Evolutionary conservation across 1,140 invertebrate species (phyloP).

Genomic region (Agrilus planipennis): DNA sequence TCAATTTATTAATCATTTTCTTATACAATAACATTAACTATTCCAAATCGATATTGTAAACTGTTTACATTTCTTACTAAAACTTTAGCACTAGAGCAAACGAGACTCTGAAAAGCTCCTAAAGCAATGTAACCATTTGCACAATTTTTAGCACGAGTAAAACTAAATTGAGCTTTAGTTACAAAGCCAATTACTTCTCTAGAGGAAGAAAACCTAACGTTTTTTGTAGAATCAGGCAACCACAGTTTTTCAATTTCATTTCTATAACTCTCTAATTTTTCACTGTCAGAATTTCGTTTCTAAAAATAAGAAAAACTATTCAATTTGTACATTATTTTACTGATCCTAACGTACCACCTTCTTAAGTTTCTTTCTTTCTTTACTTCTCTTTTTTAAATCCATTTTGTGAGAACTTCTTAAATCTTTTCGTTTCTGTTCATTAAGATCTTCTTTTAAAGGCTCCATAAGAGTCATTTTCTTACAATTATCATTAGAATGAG

Average conservation of each 20-base stretch:
- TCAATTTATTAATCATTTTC: too few relatives aligned
- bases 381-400: slow-evolving; percentile 44
- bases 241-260: slow-evolving; percentile 54
- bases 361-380: slow-evolving; percentile 41
- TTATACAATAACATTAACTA: slow-evolving; percentile 18
- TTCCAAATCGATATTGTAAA: slow-evolving; percentile 23
- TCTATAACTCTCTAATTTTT: slow-evolving; percentile 40
- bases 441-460: slow-evolving; percentile 43
- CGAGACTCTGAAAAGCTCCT: slow-evolving; percentile 34
- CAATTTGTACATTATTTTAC: slow-evolving; percentile 5
- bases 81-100: slow-evolving; percentile 12
- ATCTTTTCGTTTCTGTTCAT: slow-evolving; percentile 42
- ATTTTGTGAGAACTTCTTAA: slow-evolving; percentile 44
- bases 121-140: slow-evolving; percentile 57
- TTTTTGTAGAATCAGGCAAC: slow-evolving; percentile 44
- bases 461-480: slow-evolving; percentile 41
- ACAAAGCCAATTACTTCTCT: slow-evolving; percentile 65
- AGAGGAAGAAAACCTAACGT: slow-evolving; percentile 47
- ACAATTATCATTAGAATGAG: slow-evolving; percentile 42
- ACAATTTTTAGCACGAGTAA: slow-evolving; percentile 47
- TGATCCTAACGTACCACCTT: slow-evolving; percentile 19
- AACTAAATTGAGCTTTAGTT: slow-evolving; percentile 54
- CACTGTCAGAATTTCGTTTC: slow-evolving; percentile 29
- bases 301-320: slow-evolving; percentile 12
- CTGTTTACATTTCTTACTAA: slow-evolving; percentile 27